Base-by-base conservation (phyloP, 1,140 invertebrate species). In the Helicorthomorpha holstii region DNA sequence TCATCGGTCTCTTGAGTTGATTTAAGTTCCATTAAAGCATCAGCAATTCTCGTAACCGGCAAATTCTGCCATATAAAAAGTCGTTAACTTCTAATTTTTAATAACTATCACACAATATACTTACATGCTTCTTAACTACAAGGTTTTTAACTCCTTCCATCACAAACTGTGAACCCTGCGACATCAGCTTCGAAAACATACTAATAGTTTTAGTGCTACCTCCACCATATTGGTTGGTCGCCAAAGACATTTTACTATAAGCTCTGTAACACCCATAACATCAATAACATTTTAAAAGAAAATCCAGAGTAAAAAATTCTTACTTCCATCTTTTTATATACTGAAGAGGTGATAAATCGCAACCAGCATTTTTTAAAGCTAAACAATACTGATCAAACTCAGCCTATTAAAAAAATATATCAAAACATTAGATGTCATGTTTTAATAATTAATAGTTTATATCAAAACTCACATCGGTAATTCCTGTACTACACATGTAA, bases 81-180 rank as follows among this genome's bases (percentile, higher is more conserved):
- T n/a, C n/a, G n/a, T n/a, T n/a, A n/a, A n/a, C n/a, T n/a, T n/a
- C n/a, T n/a, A n/a, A n/a, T 19, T 47, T 53, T 43, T 27, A 29
- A 54, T 60, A 27, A 16, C 49, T 22, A 10, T 45, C 7, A n/a
- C n/a, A n/a, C n/a, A n/a, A n/a, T n/a, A n/a, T 50, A 76, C 79
- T 78, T 68, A 89, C 86, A 72, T 98, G 92, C 72, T 85, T 82
- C 66, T 98, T 98, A 4, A 98, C 85, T 27, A 98, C 94, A 54
- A 99, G 76, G 76, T 98, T 98, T 69, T 98, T 97, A 0, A 98
- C 95, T 34, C 95, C 95, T 72, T 98, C 95, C 93, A 98, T 98
- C 0, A 98, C 91, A 72, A 98, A 96, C 45, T 89, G 91, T 1
- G 92, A 97, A 25, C 91, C 92, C 67, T 96, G 91, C 3, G 83